Conservation (phyloP, 2,113 vertebrate genomes). For the Microtus oregoni region DNA sequence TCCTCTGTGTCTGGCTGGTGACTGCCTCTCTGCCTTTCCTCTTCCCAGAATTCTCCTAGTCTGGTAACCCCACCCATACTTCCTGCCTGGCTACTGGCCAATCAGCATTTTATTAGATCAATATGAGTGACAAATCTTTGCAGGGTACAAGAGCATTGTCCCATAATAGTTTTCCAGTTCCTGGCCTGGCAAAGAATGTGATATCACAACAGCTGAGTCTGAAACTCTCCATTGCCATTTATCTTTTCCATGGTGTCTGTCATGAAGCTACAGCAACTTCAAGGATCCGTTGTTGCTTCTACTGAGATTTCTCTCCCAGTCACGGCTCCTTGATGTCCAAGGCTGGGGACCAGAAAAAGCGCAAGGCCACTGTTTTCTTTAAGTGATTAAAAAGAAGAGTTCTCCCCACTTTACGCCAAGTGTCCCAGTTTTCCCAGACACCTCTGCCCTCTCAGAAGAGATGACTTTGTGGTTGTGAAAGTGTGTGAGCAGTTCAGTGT, state of each 20-base stretch:
- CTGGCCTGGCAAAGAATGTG: background rate
- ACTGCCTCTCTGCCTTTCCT: too few relatives aligned
- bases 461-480: conserved; percentile 12
- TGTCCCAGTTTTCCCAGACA: background rate
- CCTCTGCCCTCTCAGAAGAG: background rate
- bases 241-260: background rate
- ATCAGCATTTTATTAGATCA: too few relatives aligned
- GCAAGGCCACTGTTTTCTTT: conserved; percentile 7
- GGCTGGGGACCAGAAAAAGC: background rate
- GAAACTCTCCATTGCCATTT: background rate
- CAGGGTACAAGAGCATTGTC: too few relatives aligned
- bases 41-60: too few relatives aligned
- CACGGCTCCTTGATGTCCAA: background rate
- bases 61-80: too few relatives aligned
- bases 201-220: background rate
- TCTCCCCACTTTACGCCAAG: background rate
- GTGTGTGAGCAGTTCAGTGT: background rate
- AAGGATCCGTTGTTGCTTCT: background rate
- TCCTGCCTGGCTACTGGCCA: too few relatives aligned
- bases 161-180: background rate
- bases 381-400: background rate
- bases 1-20: too few relatives aligned
- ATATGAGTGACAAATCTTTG: too few relatives aligned
- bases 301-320: background rate
- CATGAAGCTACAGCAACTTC: background rate